Evolutionary conservation across 2,797 vertebrate genomes (phyloP), one percentile per base, ranked within the genome.

Genomic region (Gephyroberyx darwinii): DNA sequence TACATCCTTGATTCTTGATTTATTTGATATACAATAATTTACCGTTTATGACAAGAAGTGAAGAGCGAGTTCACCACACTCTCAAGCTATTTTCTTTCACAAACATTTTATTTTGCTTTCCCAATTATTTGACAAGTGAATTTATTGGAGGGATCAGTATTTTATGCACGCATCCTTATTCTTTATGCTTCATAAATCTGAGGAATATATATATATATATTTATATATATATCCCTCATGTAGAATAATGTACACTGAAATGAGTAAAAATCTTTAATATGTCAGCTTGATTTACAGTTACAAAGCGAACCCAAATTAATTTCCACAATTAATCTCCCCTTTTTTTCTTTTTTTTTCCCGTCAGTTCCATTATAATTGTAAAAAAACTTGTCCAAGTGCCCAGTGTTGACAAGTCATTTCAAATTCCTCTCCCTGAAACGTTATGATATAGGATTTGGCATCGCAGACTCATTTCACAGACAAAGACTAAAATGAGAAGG

Each of bases 401-500:
- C 76, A 52, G 66, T 80, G 81, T 86, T 90, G 90, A 92, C 83
- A 81, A 86, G 89, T 86, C 84, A 86, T 88, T 91, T 88, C 75
- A 82, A 84, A 88, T 75, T 76, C 71, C 80, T 80, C 66, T 78
- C 74, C 71, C 83, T 86, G 81, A 86, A 90, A 85, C 84, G 79
- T 89, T 90, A 87, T 83, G 79, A 88, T 90, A 89, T 84, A 77
- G 81, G 81, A 82, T 90, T 88, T 87, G 86, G 83, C 87, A 82
- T 78, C 65, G 37, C 73, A 53, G 77, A 81, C 87, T 89, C 83
- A 85, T 88, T 89, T 80, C 71, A 63, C 80, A 86, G 86, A 93
- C 90, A 91, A 90, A 93, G 92, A 88, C 83, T 85, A 90, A 26
- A 91, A 91, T 89, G 88, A 90, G 90, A 90, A 90, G 78, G 88